Percentiles rank a stretch among this genome's conserved stretches.
Conservation (phyloP, 2,797 vertebrate species). For the Syndactyla subalaris region DNA sequence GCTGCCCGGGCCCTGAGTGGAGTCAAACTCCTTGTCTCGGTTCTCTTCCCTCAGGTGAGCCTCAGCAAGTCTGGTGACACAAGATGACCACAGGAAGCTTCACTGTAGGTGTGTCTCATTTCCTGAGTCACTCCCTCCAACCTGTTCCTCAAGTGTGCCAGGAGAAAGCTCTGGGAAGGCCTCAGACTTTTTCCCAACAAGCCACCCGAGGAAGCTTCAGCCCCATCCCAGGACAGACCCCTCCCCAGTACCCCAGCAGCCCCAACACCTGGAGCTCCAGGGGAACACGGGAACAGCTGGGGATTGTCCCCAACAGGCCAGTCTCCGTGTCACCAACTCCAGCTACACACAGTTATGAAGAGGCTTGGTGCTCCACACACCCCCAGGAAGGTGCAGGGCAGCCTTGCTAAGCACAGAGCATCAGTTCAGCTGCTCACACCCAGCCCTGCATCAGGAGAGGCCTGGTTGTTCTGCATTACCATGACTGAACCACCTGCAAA, state of each 20-base stretch:
- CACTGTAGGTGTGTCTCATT: rapidly evolving
- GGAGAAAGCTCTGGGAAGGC: neutral
- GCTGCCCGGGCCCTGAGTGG: neutral
- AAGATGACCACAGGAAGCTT: neutral
- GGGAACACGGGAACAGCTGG: rapidly evolving
- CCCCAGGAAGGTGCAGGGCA: neutral
- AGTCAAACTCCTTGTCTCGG: neutral
- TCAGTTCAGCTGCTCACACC: neutral
- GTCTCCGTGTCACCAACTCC: rapidly evolving
- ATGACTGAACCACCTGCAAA: neutral
- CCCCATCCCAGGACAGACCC: too few species aligned
- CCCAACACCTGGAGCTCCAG: rapidly evolving
- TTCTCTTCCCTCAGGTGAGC: neutral
- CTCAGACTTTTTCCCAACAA: neutral
- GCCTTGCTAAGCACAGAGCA: neutral
- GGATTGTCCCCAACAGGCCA: too few species aligned
- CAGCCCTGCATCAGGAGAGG: neutral
- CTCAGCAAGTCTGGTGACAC: neutral
- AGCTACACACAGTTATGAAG: neutral
- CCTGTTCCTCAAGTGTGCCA: neutral
- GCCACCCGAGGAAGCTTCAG: neutral
- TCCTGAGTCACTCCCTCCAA: neutral
- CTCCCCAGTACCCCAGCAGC: rapidly evolving
- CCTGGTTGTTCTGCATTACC: neutral
- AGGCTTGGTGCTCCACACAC: neutral